Evolutionary conservation across 2,113 vertebrate genomes (phyloP).

Genomic region (Spilogale gracilis): DNA sequence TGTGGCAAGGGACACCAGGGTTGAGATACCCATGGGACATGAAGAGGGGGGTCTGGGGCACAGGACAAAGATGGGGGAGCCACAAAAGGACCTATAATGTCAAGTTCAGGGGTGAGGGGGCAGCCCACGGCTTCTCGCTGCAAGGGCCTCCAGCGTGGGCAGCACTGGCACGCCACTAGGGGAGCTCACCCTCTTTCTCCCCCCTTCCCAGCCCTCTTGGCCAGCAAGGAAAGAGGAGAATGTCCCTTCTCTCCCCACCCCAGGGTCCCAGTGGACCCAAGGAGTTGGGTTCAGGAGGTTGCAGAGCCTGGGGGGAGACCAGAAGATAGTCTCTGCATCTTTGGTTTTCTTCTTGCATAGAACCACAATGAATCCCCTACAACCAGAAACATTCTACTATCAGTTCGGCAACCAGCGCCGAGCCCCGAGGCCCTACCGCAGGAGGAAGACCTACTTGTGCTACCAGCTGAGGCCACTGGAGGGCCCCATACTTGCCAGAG

Average conservation of each 20-base stretch:
- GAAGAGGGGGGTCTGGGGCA: not conserved
- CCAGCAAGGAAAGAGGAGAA: not conserved
- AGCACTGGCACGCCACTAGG: accelerated
- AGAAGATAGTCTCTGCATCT: not conserved
- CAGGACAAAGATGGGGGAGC: not conserved
- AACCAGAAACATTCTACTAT: not conserved
- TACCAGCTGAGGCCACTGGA: not conserved
- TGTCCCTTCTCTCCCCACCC: not conserved
- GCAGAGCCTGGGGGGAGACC: no score
- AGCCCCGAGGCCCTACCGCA: accelerated
- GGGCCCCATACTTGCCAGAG: accelerated
- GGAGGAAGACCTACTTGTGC: slow-evolving; percentile 59
- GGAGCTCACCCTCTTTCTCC: not conserved
- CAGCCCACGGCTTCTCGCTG: not conserved
- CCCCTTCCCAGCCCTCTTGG: not conserved
- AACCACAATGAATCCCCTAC: not conserved
- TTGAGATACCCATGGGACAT: not conserved
- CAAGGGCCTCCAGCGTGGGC: not conserved
- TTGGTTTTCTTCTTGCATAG: not conserved
- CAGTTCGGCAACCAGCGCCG: slow-evolving; percentile 36
- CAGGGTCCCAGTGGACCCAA: not conserved
- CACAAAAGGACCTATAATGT: not conserved
- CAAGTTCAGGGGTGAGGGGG: not conserved
- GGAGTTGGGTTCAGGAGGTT: not conserved
- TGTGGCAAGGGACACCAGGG: not conserved